These are phyloP conservation scores for Zaprionus ornatus DNA, from an alignment of 1,140 invertebrate species.

Conservation along the genomic window DNA sequence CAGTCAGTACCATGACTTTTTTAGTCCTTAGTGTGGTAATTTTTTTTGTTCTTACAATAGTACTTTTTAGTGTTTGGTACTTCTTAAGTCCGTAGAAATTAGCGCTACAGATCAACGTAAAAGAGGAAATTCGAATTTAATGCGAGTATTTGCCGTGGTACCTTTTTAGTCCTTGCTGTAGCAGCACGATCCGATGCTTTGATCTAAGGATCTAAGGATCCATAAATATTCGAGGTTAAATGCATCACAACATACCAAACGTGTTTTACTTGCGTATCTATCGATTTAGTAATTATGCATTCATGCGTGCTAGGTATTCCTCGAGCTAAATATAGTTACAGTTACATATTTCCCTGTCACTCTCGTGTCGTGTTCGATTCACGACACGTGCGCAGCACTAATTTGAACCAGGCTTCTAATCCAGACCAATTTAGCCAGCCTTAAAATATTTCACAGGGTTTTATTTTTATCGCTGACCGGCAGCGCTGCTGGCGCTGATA, in stretches of 20 bases:
- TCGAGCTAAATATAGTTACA: neutral
- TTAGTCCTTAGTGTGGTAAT: no score
- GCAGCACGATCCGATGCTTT: neutral
- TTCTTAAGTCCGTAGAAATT: neutral
- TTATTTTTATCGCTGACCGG: constrained; percentile 10
- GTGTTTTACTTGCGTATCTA: neutral
- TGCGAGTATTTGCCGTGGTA: neutral
- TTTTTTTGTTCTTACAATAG: no score
- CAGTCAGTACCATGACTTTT: no score
- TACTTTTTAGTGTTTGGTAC: no score
- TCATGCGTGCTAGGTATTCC: neutral
- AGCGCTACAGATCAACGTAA: neutral
- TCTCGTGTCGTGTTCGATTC: neutral
- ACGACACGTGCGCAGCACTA: constrained; percentile 1
- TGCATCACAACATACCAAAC: neutral
- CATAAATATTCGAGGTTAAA: neutral
- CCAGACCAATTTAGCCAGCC: neutral
- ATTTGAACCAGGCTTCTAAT: constrained; percentile 5
- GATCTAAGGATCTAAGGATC: no score
- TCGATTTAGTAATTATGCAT: neutral
- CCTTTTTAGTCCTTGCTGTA: neutral
- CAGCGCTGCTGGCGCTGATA: neutral
- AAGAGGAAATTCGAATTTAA: neutral
- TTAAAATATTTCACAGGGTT: constrained; percentile 4
- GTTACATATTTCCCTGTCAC: neutral